Base-by-base conservation (phyloP, 2,888 invertebrate species). In the Romanomermis culicivorax region DNA sequence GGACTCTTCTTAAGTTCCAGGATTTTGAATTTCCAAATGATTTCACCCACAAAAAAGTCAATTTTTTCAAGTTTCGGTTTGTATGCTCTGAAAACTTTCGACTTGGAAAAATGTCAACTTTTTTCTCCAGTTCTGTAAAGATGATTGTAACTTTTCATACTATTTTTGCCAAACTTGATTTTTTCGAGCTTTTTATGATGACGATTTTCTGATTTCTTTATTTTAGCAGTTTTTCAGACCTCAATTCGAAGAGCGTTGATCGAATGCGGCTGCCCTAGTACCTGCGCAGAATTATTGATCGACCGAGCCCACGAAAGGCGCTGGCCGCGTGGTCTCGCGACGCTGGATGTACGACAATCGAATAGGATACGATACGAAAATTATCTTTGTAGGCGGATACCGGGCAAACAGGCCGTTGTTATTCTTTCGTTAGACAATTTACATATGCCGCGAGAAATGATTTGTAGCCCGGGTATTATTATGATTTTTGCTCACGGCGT, bases 401-500 rank as follows among this genome's bases (percentile, higher is more conserved):
- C 91, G 54, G 88, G 72, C 68, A 61, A 61, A 36, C 63, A 58
- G 60, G 91, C 91, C 4, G 91, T 93, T 55, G 77, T 91, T 59
- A 89, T 91, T 42, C 77, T 93, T 61, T 83, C 85, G 58, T 88
- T 88, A 70, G 91, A 93, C 73, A 93, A 93, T 70, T 77, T 80
- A 2, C 91, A 91, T 69, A 88, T 93, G 77, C 82, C 85, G 56
- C 87, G 87, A 60, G 88, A 91, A 64, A 85, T 93, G 79, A 87
- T 91, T 79, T 79, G 86, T 43, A 88, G 89, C 64, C 91, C 91
- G 0, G 93, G 91, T 1, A 77, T 93, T 60, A 89, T 93, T 53
- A 89, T 93, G 89, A 91, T 93, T 67, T 93, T 93, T 74, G 93
- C 93, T 58, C 91, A 93, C 72, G 93, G 91, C 59, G 87, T 91